Percentiles rank a stretch among this genome's conserved stretches.
Evolutionary conservation across 92 coral and sea anemone genomes (phyloP).

Genomic region (Umimayanthus kanabou): DNA sequence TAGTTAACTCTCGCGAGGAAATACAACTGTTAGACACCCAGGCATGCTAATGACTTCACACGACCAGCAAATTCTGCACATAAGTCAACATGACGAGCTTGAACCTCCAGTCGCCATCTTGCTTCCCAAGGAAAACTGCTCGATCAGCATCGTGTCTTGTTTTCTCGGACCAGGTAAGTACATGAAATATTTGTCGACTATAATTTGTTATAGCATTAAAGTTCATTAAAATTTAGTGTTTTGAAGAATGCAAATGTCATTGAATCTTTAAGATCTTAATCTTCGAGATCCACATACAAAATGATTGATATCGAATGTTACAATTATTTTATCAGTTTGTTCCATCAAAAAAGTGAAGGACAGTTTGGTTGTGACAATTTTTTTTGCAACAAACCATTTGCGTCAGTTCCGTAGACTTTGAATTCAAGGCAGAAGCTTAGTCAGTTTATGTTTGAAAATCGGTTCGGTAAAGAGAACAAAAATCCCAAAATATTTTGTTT

Average conservation of each 20-base stretch:
- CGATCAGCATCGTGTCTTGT: conserved; percentile 25
- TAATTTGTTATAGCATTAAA: background rate
- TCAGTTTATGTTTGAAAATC: too few relatives aligned
- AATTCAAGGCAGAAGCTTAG: too few relatives aligned
- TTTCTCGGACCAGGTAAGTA: conserved; percentile 41
- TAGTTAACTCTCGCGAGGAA: background rate
- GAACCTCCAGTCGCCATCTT: conserved; percentile 25
- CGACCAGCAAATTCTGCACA: conserved; percentile 33
- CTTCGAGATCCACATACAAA: background rate
- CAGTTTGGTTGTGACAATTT: too few relatives aligned
- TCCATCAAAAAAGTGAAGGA: background rate
- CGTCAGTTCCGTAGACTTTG: too few relatives aligned
- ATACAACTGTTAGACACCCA: too few relatives aligned
- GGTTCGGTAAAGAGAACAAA: too few relatives aligned
- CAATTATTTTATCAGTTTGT: background rate
- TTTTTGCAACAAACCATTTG: too few relatives aligned
- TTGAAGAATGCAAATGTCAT: background rate
- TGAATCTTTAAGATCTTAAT: background rate
- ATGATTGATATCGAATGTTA: background rate
- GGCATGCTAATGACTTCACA: background rate
- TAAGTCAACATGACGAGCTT: conserved; percentile 17
- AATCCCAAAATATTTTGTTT: too few relatives aligned
- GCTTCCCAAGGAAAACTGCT: conserved; percentile 30
- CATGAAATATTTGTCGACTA: background rate
- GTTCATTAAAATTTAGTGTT: background rate